Evolutionary conservation across 2,888 invertebrate genomes (phyloP).

Genomic region (Coleophora deauratella): DNA sequence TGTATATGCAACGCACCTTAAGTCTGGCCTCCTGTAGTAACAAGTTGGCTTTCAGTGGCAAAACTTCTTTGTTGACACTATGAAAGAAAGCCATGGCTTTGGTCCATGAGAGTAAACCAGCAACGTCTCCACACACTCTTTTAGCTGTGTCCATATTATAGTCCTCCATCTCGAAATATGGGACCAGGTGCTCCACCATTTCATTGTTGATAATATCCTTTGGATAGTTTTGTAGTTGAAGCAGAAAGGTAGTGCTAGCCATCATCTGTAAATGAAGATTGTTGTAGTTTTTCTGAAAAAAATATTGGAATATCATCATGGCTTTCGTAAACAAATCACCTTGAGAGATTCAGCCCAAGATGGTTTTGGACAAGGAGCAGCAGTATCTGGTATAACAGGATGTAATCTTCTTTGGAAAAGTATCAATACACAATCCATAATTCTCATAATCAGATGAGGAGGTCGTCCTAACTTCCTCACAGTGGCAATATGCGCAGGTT

Average conservation of each 20-base stretch:
- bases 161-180: constrained; percentile 96
- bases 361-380: constrained; percentile 91
- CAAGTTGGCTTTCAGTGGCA: constrained; percentile 94
- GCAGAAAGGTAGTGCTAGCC: constrained; percentile 94
- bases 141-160: constrained; percentile 98
- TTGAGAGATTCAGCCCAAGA: constrained; percentile 98
- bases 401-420: constrained; percentile 93
- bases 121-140: constrained; percentile 96
- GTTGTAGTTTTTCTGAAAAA: no score
- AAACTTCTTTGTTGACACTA: constrained; percentile 96
- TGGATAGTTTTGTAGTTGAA: constrained; percentile 94
- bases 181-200: constrained; percentile 93
- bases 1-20: constrained; percentile 58
- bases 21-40: constrained; percentile 92
- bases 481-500: constrained; percentile 96
- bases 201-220: constrained; percentile 98
- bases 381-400: constrained; percentile 85
- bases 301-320: no score
- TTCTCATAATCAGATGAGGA: constrained; percentile 97
- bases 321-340: constrained; percentile 42
- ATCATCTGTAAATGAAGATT: constrained; percentile 82
- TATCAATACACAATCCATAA: constrained; percentile 97
- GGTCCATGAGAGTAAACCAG: constrained; percentile 96
- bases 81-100: constrained; percentile 97
- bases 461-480: constrained; percentile 96